Conservation (phyloP, 2,113 vertebrate genomes). For the Paradoxurus hermaphroditus region DNA sequence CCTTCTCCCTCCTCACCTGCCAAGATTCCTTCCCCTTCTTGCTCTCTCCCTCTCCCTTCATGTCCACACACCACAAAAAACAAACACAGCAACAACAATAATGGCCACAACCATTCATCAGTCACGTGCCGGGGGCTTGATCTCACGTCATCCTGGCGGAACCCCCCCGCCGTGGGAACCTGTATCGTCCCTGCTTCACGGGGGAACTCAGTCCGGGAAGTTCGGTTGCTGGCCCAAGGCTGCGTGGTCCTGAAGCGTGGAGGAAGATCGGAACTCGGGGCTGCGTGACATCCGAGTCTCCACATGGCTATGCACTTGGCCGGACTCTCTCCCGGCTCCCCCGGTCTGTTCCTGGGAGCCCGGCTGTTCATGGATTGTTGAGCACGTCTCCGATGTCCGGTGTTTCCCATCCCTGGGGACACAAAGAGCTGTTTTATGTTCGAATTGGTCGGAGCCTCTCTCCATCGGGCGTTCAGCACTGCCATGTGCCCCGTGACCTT, state of each 20-base stretch:
- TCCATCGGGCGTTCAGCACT: neutral
- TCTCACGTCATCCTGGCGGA: neutral
- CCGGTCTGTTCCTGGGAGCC: neutral
- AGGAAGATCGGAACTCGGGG: neutral
- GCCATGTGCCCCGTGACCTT: neutral
- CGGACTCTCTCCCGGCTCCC: neutral
- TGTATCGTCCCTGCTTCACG: neutral
- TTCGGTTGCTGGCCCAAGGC: neutral
- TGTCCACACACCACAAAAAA: neutral
- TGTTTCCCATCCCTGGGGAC: neutral
- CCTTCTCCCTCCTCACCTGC: neutral
- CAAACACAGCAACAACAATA: too few relatives aligned
- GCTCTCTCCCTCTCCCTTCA: neutral
- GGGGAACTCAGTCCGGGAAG: neutral
- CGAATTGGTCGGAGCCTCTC: neutral
- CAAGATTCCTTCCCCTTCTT: neutral
- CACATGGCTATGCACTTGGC: neutral
- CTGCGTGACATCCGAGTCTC: neutral
- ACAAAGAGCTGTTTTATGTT: neutral
- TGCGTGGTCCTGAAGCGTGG: neutral
- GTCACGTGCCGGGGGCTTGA: accelerated
- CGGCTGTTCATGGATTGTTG: neutral
- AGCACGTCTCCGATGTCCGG: neutral
- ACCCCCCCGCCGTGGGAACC: neutral
- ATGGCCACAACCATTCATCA: neutral